Conservation (phyloP, 2,888 invertebrate species). For the Melipona beecheii region DNA sequence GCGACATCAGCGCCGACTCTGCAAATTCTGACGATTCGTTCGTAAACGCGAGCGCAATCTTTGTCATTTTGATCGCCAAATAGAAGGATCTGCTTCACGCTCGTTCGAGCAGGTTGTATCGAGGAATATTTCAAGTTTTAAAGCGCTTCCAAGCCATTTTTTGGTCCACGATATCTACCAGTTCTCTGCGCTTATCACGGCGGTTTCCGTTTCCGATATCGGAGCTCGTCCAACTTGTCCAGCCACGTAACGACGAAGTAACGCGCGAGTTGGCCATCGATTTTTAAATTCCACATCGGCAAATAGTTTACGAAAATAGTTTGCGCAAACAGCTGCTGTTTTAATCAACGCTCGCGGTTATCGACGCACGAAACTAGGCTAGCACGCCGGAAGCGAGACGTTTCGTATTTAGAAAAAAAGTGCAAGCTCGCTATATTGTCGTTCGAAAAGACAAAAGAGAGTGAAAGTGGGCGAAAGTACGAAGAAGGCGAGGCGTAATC, state of each 20-base stretch:
- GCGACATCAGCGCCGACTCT: slow-evolving; percentile 42
- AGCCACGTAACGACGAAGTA: background rate
- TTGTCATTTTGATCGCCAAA: background rate
- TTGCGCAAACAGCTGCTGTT: slow-evolving; percentile 6
- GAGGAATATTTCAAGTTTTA: background rate
- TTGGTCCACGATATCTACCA: slow-evolving; percentile 12
- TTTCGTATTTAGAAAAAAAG: background rate
- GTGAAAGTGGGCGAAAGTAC: slow-evolving; percentile 48
- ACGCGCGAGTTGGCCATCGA: background rate
- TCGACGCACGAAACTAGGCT: background rate
- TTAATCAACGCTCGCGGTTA: slow-evolving; percentile 23
- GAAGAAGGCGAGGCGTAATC: slow-evolving; percentile 11
- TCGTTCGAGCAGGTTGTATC: background rate
- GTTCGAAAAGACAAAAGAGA: slow-evolving; percentile 1
- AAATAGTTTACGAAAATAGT: background rate
- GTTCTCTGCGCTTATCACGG: slow-evolving; percentile 43
- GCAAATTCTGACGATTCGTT: slow-evolving; percentile 8
- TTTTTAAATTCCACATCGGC: background rate
- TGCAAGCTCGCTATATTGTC: background rate
- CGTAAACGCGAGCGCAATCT: background rate
- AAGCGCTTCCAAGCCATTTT: background rate
- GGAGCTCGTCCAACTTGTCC: slow-evolving; percentile 14
- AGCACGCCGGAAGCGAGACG: slow-evolving; percentile 13
- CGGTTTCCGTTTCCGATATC: slow-evolving; percentile 60
- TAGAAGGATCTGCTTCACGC: background rate